phyloP scores from a whole-genome alignment of 2,888 invertebrate species.

The Galeopsomyia nigrocyanea region DNA sequence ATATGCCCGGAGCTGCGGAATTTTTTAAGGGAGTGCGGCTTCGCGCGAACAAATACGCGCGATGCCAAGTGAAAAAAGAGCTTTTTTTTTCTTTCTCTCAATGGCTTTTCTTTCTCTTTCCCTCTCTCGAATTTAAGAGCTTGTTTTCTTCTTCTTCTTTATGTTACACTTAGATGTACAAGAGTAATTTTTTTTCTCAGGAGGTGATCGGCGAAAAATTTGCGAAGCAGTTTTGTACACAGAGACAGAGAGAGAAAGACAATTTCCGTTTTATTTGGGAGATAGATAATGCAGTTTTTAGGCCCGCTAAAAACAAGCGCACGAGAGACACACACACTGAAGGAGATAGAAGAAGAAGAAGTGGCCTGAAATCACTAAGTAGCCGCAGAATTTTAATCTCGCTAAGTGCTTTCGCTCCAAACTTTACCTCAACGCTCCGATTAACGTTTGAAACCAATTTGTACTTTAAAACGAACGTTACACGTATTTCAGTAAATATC shows the following conservation, averaged over 20 bases:
- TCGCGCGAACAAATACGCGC: no score
- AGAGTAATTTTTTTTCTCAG: background rate
- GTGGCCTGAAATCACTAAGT: slow-evolving; percentile 25
- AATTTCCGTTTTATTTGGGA: slow-evolving; percentile 14
- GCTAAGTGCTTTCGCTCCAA: slow-evolving; percentile 12
- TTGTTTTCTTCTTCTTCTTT: background rate
- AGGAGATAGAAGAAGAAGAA: slow-evolving; percentile 10
- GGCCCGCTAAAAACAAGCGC: slow-evolving; percentile 62
- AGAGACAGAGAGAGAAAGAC: slow-evolving; percentile 11
- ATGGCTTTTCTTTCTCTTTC: background rate
- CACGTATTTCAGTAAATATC: background rate
- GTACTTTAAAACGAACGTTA: background rate
- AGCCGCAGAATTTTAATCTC: slow-evolving; percentile 27
- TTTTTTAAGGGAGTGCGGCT: background rate
- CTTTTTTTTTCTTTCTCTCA: background rate
- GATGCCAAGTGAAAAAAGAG: no score
- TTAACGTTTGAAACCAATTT: background rate
- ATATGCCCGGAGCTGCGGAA: slow-evolving; percentile 11
- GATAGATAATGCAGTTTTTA: slow-evolving; percentile 55
- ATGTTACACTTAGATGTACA: background rate
- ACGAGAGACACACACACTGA: slow-evolving; percentile 4
- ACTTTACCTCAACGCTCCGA: background rate
- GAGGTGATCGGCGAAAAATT: slow-evolving; percentile 1
- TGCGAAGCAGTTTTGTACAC: slow-evolving; percentile 39
- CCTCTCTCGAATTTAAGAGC: background rate